phyloP scores from a whole-genome alignment of 2,797 vertebrate genomes.

The Nothura maculosa region DNA sequence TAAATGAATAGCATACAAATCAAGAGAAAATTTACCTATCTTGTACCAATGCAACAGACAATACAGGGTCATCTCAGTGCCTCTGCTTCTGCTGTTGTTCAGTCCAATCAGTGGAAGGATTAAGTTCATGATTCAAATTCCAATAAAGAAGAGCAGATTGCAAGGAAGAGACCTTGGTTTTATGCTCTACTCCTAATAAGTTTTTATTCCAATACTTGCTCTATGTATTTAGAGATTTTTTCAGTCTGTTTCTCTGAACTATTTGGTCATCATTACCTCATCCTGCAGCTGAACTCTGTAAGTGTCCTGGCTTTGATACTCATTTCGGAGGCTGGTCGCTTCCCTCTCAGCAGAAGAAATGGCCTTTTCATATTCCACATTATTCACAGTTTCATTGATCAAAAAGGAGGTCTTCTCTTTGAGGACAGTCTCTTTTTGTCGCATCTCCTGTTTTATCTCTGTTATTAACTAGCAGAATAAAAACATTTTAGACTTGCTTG shows the following conservation, averaged over 20 bases:
- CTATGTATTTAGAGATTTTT: not conserved
- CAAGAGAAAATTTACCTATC: not conserved
- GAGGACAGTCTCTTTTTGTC: conserved; percentile 84
- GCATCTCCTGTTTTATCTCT: conserved; percentile 84
- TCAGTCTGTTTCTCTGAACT: not conserved
- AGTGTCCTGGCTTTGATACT: conserved; percentile 85
- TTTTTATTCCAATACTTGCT: not conserved
- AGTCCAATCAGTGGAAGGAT: not conserved
- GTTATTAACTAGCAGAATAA: conserved; percentile 82
- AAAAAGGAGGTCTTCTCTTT: conserved; percentile 88
- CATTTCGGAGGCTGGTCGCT: conserved; percentile 80
- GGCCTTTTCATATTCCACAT: conserved; percentile 89
- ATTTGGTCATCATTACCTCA: conserved; percentile 82
- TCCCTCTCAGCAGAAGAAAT: conserved; percentile 80
- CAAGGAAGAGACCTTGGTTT: not conserved
- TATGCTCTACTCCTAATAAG: not conserved
- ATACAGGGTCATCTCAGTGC: not conserved
- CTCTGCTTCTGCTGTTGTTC: not conserved
- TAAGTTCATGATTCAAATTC: not conserved
- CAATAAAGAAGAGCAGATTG: not conserved
- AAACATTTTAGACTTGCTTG: not conserved
- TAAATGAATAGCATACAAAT: not conserved
- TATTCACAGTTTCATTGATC: conserved; percentile 89
- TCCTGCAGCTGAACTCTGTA: conserved; percentile 84
- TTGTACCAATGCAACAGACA: not conserved